Conservation (phyloP, 2,888 invertebrate genomes). For the Cephalotes varians region DNA sequence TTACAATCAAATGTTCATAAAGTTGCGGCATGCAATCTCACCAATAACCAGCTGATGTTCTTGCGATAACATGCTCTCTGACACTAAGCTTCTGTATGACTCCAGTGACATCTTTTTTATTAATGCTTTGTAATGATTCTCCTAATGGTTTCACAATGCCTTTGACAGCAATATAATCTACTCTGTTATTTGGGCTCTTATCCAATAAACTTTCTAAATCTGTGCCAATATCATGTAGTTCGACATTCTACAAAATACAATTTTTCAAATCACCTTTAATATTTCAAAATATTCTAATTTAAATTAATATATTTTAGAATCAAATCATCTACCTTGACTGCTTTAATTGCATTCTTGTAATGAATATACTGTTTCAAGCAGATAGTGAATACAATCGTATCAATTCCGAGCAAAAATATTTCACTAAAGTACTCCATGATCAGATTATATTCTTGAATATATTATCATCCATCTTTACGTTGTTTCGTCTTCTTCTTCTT, state of each 20-base stretch:
- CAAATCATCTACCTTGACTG: slow-evolving; percentile 89
- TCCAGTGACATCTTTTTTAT: slow-evolving; percentile 91
- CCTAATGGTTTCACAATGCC: slow-evolving; percentile 93
- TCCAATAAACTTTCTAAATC: slow-evolving; percentile 89
- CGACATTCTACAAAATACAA: slow-evolving; percentile 87
- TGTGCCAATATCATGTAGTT: slow-evolving; percentile 89
- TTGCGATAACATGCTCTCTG: slow-evolving; percentile 93
- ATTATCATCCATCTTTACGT: background rate
- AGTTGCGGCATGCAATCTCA: slow-evolving; percentile 65
- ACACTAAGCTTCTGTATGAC: slow-evolving; percentile 93
- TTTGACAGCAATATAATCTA: slow-evolving; percentile 92
- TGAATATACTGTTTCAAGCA: slow-evolving; percentile 92
- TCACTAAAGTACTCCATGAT: slow-evolving; percentile 93
- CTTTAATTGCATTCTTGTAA: slow-evolving; percentile 90
- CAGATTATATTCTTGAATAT: slow-evolving; percentile 74
- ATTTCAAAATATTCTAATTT: background rate
- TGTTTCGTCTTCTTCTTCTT: too few species aligned
- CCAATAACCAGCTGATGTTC: slow-evolving; percentile 95
- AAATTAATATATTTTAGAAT: background rate
- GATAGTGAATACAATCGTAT: slow-evolving; percentile 91
- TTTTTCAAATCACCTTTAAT: slow-evolving; percentile 37
- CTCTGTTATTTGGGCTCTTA: slow-evolving; percentile 88
- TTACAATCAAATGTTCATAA: background rate
- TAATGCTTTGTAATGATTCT: slow-evolving; percentile 91
- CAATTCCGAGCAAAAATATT: slow-evolving; percentile 91